Evolutionary conservation across 2,113 vertebrate species (phyloP).

Genomic region (Plotosus lineatus): DNA sequence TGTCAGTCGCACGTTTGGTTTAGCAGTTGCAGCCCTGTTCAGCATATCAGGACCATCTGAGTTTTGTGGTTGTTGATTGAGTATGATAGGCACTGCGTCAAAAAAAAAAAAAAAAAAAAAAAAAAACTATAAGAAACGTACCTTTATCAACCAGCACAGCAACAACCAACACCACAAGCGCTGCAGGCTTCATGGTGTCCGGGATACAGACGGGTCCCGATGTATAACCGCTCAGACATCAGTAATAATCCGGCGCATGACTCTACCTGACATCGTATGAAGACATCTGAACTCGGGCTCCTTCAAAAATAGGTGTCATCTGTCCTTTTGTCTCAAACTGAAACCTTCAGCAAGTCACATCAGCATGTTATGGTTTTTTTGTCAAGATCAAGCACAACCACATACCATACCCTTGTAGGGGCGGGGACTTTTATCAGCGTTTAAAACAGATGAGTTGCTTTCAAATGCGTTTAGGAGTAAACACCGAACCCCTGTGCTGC

Average conservation of each 20-base stretch:
- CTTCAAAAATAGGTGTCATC: neutral
- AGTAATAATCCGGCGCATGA: neutral
- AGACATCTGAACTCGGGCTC: neutral
- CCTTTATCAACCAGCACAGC: slow-evolving; percentile 37
- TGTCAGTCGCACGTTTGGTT: neutral
- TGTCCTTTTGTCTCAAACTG: slow-evolving; percentile 26
- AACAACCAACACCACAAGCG: slow-evolving; percentile 32
- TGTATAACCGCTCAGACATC: neutral
- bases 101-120: neutral
- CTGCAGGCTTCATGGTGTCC: slow-evolving; percentile 32
- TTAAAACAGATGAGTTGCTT: slow-evolving; percentile 3
- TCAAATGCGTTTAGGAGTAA: neutral
- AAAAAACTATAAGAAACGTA: slow-evolving; percentile 21
- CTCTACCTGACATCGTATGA: slow-evolving; percentile 1
- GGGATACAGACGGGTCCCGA: neutral
- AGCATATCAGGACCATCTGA: slow-evolving; percentile 1
- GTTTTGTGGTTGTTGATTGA: slow-evolving; percentile 19
- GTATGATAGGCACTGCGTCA: neutral
- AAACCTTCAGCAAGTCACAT: slow-evolving; percentile 19
- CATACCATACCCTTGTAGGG: slow-evolving; percentile 51
- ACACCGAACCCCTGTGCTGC: neutral
- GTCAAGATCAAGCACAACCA: slow-evolving; percentile 42
- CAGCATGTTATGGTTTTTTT: slow-evolving; percentile 23
- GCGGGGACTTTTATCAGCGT: slow-evolving; percentile 41
- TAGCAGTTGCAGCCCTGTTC: too few species aligned